Conservation (phyloP, 2,888 invertebrate species). For the Lamproptera curius region DNA sequence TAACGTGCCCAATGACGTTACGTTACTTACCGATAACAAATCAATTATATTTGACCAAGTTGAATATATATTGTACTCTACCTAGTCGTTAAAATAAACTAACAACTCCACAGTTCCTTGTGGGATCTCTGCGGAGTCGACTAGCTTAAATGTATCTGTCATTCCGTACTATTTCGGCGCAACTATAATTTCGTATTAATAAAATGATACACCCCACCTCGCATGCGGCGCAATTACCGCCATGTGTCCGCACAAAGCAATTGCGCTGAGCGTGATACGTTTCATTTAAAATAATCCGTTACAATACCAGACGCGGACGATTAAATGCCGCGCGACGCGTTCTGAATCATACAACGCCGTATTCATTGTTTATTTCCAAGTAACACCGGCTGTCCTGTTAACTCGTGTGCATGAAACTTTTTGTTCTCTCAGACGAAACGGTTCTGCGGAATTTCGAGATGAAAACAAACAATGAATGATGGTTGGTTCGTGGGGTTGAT, state of each 20-base stretch:
- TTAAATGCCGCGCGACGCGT: conserved; percentile 42
- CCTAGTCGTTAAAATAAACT: conserved; percentile 28
- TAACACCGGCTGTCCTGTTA: conserved; percentile 9
- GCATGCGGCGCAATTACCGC: conserved; percentile 12
- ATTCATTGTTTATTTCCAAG: conserved; percentile 43
- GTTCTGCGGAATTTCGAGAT: conserved; percentile 18
- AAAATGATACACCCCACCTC: conserved; percentile 3
- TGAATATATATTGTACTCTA: conserved; percentile 18
- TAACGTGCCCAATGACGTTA: too few species aligned
- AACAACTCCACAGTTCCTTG: conserved; percentile 36
- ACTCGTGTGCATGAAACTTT: neutral
- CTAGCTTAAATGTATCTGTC: conserved; percentile 10
- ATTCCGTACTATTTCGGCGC: conserved; percentile 15
- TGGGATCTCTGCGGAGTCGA: conserved; percentile 57
- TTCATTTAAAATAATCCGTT: conserved; percentile 41
- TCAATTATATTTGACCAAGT: too few species aligned
- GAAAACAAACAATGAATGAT: conserved; percentile 20
- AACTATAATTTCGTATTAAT: conserved; percentile 9
- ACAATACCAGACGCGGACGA: conserved; percentile 36
- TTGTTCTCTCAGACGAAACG: neutral
- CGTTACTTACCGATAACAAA: too few species aligned
- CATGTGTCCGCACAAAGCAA: conserved; percentile 23
- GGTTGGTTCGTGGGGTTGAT: conserved; percentile 52
- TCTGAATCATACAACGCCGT: conserved; percentile 49
- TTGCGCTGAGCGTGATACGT: conserved; percentile 31